These are phyloP conservation scores for Scylla paramamosain DNA, from an alignment of 1,140 invertebrate genomes.

Conservation along the genomic window DNA sequence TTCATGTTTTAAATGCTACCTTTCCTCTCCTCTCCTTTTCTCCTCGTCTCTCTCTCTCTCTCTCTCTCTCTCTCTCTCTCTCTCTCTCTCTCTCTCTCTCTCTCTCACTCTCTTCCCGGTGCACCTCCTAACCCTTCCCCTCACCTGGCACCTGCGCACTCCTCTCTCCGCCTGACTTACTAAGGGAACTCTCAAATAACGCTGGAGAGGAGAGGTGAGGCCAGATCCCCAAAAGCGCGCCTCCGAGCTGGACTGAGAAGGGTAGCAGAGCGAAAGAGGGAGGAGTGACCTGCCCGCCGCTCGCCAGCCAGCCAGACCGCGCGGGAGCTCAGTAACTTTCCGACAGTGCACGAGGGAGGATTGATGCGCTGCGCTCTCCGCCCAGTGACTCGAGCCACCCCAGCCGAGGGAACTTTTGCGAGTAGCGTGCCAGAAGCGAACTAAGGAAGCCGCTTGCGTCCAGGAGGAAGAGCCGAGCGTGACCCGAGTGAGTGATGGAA, in stretches of 20 bases:
- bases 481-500: too few relatives aligned
- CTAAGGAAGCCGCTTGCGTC: not conserved
- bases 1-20: not conserved
- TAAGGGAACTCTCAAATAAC: not conserved
- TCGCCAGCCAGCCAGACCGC: not conserved
- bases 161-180: constrained; percentile 5
- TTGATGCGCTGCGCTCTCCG: not conserved
- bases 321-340: not conserved
- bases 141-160: constrained; percentile 17
- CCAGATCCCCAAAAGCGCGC: not conserved
- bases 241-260: not conserved
- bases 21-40: not conserved
- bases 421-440: not conserved
- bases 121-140: not conserved
- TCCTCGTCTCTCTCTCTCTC: not conserved
- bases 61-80: not conserved
- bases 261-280: not conserved
- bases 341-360: not conserved
- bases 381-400: not conserved
- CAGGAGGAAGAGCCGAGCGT: not conserved
- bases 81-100: not conserved
- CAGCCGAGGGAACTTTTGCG: not conserved
- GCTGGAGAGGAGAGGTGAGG: not conserved
- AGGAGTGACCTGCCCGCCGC: too few relatives aligned
- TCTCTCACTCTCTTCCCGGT: not conserved